Conservation (phyloP, 2,888 invertebrate genomes). For the Aethes cnicana region DNA sequence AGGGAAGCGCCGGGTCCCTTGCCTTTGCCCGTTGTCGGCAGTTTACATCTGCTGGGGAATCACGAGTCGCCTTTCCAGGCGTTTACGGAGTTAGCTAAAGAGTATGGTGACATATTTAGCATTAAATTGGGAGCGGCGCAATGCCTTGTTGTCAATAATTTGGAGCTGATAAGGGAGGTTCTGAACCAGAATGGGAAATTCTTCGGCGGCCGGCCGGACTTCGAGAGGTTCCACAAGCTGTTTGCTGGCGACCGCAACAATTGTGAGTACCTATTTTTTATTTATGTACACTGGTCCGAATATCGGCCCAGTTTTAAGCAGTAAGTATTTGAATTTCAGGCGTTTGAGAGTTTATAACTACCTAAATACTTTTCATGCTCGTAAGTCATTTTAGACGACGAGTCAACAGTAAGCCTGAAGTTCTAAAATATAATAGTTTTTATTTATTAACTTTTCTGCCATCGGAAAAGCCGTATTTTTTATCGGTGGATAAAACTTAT, state of each 20-base stretch:
- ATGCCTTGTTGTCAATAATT: slow-evolving; percentile 89
- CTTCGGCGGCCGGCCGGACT: slow-evolving; percentile 92
- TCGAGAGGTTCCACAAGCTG: slow-evolving; percentile 89
- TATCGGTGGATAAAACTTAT: too few relatives aligned
- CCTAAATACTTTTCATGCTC: too few relatives aligned
- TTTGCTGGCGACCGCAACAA: slow-evolving; percentile 93
- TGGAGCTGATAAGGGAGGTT: slow-evolving; percentile 87
- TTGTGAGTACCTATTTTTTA: slow-evolving; percentile 84
- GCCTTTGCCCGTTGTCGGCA: slow-evolving; percentile 86
- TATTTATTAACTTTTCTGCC: too few relatives aligned
- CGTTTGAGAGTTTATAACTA: too few relatives aligned
- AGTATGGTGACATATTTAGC: slow-evolving; percentile 88
- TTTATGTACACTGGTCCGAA: too few relatives aligned
- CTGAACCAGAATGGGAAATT: slow-evolving; percentile 90
- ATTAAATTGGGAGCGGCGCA: slow-evolving; percentile 85
- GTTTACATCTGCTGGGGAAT: slow-evolving; percentile 85
- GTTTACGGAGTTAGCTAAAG: slow-evolving; percentile 85
- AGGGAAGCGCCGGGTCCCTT: slow-evolving; percentile 85
- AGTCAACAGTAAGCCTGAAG: too few relatives aligned
- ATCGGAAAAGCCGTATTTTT: too few relatives aligned
- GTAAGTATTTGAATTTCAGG: too few relatives aligned
- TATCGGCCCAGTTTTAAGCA: too few relatives aligned
- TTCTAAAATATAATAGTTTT: too few relatives aligned
- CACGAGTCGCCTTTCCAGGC: slow-evolving; percentile 87
- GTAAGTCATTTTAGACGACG: too few relatives aligned